Conservation (phyloP, 2,113 vertebrate species). For the Hyperopisus bebe region DNA sequence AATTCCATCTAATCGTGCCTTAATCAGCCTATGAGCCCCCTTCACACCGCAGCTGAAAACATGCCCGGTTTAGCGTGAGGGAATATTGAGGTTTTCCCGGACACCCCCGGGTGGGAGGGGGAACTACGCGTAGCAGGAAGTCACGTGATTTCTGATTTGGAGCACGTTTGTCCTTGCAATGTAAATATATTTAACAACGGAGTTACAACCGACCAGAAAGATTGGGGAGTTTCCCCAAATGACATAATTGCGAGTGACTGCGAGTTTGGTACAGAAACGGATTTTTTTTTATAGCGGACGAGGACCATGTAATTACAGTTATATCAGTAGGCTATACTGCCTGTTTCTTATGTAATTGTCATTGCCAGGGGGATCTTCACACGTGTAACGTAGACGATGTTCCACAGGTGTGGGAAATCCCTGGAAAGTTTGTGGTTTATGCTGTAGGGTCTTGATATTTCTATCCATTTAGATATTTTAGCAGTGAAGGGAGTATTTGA, state of each 20-base stretch:
- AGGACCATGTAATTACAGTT: background rate
- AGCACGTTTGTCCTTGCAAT: background rate
- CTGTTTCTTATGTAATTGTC: background rate
- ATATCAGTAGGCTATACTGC: background rate
- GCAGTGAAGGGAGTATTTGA: background rate
- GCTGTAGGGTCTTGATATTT: background rate
- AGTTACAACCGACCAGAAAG: background rate
- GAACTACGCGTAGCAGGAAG: background rate
- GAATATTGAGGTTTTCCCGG: background rate
- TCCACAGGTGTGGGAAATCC: background rate
- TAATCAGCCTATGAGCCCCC: background rate
- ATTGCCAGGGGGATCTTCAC: background rate
- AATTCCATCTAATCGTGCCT: background rate
- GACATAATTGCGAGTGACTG: background rate
- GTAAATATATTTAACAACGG: too few species aligned
- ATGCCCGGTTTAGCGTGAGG: background rate
- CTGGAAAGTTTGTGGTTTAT: background rate
- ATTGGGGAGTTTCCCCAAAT: background rate
- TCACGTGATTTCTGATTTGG: background rate
- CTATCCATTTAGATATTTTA: background rate
- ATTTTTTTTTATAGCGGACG: background rate
- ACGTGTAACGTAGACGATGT: background rate
- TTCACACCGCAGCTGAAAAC: background rate
- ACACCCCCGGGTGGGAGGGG: background rate
- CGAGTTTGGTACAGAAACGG: background rate